These are phyloP conservation scores for Otus scops DNA, from an alignment of 2,797 vertebrate species.

Conservation along the genomic window DNA sequence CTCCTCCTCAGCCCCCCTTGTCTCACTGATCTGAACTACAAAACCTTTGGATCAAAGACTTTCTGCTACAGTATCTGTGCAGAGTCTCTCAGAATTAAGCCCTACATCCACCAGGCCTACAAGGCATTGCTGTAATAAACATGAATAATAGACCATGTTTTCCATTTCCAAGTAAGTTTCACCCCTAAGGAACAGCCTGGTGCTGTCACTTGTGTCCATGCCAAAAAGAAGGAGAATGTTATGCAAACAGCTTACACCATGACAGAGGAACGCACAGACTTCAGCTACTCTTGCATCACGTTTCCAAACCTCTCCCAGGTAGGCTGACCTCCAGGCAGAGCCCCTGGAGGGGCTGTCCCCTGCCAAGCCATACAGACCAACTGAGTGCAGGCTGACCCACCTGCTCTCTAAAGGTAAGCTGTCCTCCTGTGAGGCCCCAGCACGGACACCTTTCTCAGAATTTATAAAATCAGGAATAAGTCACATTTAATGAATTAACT, in stretches of 20 bases:
- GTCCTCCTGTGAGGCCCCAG: not conserved
- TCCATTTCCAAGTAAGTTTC: not conserved
- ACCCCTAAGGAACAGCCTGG: not conserved
- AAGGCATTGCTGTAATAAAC: not conserved
- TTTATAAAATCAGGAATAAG: not conserved
- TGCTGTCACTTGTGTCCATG: fast-evolving
- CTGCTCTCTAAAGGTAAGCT: not conserved
- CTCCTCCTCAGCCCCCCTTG: not conserved
- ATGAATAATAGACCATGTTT: not conserved
- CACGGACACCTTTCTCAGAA: not conserved
- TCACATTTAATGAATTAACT: not conserved
- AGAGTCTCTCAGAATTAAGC: not conserved
- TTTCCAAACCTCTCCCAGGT: not conserved
- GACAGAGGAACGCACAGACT: not conserved
- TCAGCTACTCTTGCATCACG: not conserved
- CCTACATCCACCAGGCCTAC: not conserved
- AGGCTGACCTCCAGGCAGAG: not conserved
- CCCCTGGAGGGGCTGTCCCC: not conserved
- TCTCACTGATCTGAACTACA: not conserved
- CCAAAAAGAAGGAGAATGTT: not conserved
- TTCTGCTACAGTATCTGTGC: not conserved
- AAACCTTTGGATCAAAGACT: not conserved
- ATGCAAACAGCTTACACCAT: not conserved
- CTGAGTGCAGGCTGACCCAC: not conserved
- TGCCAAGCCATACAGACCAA: not conserved